A percentile compares a stretch with the other conserved stretches of the same genome.
Evolutionary conservation across 2,888 invertebrate genomes (phyloP).

Genomic region (Himalopsyche kuldschensis): DNA sequence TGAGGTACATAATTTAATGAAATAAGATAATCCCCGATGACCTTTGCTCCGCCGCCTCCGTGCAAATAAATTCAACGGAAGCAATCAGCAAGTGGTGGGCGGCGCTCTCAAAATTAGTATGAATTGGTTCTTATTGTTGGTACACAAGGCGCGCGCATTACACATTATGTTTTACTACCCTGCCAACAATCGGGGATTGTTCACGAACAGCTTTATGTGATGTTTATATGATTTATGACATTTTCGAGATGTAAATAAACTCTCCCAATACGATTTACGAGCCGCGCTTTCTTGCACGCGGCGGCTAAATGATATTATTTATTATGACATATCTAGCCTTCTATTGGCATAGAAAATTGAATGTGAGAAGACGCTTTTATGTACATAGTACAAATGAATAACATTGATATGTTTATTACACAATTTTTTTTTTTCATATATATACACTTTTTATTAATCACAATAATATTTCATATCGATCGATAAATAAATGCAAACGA

Average conservation of each 20-base stretch:
- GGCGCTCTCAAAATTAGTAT: conserved; percentile 12
- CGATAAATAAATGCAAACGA: no score
- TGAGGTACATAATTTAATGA: no score
- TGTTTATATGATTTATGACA: neutral
- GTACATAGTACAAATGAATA: no score
- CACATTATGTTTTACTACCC: neutral
- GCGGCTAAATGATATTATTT: neutral
- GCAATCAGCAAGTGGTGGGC: conserved; percentile 14
- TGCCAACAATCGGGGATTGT: neutral
- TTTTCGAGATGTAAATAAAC: neutral
- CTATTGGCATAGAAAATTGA: neutral
- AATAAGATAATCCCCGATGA: neutral
- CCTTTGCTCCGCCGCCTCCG: neutral
- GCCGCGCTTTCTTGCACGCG: neutral
- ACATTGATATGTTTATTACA: no score
- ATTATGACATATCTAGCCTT: neutral
- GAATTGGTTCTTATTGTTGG: neutral
- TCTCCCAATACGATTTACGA: neutral
- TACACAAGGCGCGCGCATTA: neutral
- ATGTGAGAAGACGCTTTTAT: neutral
- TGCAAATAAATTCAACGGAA: conserved; percentile 8
- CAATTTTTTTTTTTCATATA: no score
- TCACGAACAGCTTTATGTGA: neutral
- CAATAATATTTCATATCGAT: no score
- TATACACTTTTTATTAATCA: no score